phyloP scores from a whole-genome alignment of 2,888 invertebrate genomes.

The Leucophenga montana region DNA sequence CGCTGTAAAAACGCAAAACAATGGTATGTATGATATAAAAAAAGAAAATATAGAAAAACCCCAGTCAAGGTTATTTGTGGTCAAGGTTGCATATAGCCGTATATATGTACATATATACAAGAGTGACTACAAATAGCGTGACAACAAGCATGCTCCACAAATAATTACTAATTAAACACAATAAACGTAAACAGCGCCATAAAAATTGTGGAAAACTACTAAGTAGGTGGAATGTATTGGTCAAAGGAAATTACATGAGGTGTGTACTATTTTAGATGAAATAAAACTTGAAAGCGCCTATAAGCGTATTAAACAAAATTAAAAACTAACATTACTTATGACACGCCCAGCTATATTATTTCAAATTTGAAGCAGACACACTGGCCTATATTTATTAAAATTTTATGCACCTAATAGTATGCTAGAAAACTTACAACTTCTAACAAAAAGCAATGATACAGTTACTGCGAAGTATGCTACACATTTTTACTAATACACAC shows the following conservation, averaged over 20 bases:
- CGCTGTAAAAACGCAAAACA: neutral
- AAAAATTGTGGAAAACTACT: too few relatives aligned
- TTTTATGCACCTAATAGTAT: too few relatives aligned
- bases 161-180: conserved; percentile 41
- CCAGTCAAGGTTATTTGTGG: conserved; percentile 43
- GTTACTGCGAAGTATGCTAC: too few relatives aligned
- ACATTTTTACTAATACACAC: too few relatives aligned
- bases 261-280: neutral
- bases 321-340: too few relatives aligned
- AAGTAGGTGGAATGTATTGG: neutral
- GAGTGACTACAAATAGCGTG: conserved; percentile 38
- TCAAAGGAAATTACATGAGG: neutral
- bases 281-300: too few relatives aligned
- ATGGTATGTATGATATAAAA: neutral
- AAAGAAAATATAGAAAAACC: neutral
- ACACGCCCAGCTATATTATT: too few relatives aligned
- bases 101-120: neutral
- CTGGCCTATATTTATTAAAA: too few relatives aligned
- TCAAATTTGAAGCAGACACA: too few relatives aligned
- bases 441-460: too few relatives aligned
- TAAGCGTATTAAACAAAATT: too few relatives aligned
- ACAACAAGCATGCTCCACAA: conserved; percentile 32
- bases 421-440: too few relatives aligned
- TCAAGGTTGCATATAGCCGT: conserved; percentile 42
- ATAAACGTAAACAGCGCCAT: conserved; percentile 35